phyloP scores from a whole-genome alignment of 2,797 vertebrate genomes.

The Sciurus vulgaris region DNA sequence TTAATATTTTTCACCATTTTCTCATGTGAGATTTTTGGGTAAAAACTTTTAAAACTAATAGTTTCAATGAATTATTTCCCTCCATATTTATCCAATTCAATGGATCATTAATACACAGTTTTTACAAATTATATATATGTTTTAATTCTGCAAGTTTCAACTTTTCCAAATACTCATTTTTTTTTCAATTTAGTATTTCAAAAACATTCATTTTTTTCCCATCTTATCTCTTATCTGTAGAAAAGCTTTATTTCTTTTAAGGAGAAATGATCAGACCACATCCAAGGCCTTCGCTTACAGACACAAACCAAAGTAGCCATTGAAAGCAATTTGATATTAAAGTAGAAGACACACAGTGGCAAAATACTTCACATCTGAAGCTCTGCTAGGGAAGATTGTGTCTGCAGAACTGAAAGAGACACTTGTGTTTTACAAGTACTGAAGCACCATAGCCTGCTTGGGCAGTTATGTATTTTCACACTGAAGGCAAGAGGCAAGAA shows the following conservation, averaged over 20 bases:
- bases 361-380: conserved; percentile 74
- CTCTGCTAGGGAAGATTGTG: conserved; percentile 71
- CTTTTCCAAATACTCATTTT: too few species aligned
- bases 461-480: conserved; percentile 72
- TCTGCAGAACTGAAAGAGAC: conserved; percentile 71
- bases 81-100: too few species aligned
- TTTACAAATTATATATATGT: too few species aligned
- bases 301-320: conserved; percentile 85
- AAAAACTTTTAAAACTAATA: too few species aligned
- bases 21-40: too few species aligned
- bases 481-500: neutral
- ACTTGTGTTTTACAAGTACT: conserved; percentile 84
- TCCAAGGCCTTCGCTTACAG: conserved; percentile 85
- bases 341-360: conserved; percentile 70
- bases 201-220: too few species aligned
- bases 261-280: conserved; percentile 86
- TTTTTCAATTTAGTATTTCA: too few species aligned
- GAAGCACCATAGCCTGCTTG: conserved; percentile 84
- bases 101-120: too few species aligned
- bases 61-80: too few species aligned
- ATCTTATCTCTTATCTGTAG: conserved; percentile 68
- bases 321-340: conserved; percentile 83
- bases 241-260: conserved; percentile 87
- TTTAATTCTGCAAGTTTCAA: too few species aligned
- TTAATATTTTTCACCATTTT: too few species aligned